Conservation (phyloP, 1,140 invertebrate species). For the Trinorchestia longiramus region DNA sequence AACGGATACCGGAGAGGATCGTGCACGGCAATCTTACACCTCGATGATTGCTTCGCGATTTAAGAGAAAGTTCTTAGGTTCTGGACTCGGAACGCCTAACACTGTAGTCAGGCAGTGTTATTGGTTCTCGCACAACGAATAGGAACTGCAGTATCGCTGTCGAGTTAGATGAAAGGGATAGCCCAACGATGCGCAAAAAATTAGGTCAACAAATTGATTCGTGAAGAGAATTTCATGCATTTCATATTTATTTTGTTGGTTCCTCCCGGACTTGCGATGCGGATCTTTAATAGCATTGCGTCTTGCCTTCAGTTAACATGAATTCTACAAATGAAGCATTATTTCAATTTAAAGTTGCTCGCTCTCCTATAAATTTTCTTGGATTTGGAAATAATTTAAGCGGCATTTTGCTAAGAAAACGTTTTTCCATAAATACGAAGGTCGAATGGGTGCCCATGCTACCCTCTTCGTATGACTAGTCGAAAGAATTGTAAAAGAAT, state of each 20-base stretch:
- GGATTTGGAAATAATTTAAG: not conserved
- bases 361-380: not conserved
- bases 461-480: no score
- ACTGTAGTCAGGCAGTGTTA: not conserved
- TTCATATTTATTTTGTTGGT: not conserved
- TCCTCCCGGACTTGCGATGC: not conserved
- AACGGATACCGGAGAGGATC: constrained; percentile 52
- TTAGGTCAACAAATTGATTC: not conserved
- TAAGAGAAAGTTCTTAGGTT: constrained; percentile 43
- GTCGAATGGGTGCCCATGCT: no score
- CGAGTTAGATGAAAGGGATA: not conserved
- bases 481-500: no score
- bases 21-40: constrained; percentile 52
- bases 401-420: not conserved
- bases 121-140: constrained; percentile 29
- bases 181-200: not conserved
- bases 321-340: not conserved
- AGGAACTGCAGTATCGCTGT: not conserved
- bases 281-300: not conserved
- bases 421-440: not conserved
- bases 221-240: not conserved
- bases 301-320: not conserved
- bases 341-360: not conserved
- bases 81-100: not conserved
- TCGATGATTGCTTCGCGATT: constrained; percentile 52